These are phyloP conservation scores for Dreissena rostriformis DNA, from an alignment of 1,140 invertebrate species.

Conservation along the genomic window DNA sequence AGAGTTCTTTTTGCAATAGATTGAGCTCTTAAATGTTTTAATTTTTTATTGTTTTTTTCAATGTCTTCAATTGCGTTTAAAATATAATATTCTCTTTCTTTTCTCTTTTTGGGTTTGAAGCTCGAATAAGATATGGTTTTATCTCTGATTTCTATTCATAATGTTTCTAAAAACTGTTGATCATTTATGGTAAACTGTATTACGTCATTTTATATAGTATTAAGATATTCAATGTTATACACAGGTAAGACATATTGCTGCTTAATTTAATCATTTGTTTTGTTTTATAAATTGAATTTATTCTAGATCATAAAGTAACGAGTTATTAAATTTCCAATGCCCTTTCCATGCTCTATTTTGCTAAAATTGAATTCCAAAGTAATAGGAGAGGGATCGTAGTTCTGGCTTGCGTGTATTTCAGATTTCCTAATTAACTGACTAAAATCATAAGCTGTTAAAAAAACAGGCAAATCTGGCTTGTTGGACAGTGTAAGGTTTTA, in stretches of 20 bases:
- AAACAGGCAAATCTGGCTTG: constrained; percentile 47
- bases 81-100: constrained; percentile 4
- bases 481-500: constrained; percentile 49
- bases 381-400: constrained; percentile 14
- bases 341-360: constrained; percentile 41
- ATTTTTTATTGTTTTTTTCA: constrained; percentile 19
- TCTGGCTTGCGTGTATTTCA: constrained; percentile 42
- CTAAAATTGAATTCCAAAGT: constrained; percentile 6
- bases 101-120: constrained; percentile 7
- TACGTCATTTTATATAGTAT: constrained; percentile 14
- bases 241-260: not conserved
- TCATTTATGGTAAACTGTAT: constrained; percentile 42
- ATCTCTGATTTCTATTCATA: constrained; percentile 35
- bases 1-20: constrained; percentile 11
- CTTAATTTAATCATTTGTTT: not conserved
- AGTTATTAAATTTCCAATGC: constrained; percentile 53
- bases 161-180: constrained; percentile 34
- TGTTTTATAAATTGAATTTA: constrained; percentile 18
- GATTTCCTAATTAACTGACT: constrained; percentile 20
- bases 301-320: constrained; percentile 15
- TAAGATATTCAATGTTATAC: not conserved
- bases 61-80: not conserved
- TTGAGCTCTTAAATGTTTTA: not conserved
- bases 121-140: constrained; percentile 37
- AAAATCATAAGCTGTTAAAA: constrained; percentile 42